These are phyloP conservation scores for Pipistrellus pipistrellus DNA, from an alignment of 2,797 vertebrate genomes.

Conservation along the genomic window DNA sequence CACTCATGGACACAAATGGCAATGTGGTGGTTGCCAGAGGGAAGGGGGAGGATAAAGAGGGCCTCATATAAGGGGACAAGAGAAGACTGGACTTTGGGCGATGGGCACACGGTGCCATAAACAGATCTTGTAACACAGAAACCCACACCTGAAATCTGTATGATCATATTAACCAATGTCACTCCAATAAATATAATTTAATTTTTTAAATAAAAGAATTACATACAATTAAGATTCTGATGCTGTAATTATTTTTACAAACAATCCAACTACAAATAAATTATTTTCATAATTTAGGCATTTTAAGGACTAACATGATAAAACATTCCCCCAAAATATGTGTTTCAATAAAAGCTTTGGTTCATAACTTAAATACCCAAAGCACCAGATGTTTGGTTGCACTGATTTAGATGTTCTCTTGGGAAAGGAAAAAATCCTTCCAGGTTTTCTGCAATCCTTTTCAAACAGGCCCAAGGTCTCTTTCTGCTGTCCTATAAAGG, in stretches of 20 bases:
- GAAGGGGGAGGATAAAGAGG: no score
- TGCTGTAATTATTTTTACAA: neutral
- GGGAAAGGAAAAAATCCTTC: neutral
- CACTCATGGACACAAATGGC: no score
- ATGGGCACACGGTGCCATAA: no score
- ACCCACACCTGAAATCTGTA: no score
- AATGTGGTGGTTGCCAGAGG: no score
- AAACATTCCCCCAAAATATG: neutral
- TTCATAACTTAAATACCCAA: neutral
- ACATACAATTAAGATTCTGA: neutral
- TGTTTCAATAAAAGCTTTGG: neutral
- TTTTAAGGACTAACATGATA: conserved; percentile 41
- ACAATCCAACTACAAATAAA: neutral
- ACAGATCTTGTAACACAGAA: no score
- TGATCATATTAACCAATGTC: no score
- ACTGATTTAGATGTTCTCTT: neutral
- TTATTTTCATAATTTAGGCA: conserved; percentile 5
- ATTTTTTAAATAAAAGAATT: neutral
- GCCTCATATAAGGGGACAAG: no score
- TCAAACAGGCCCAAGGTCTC: neutral
- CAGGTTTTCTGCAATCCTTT: neutral
- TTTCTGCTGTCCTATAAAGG: neutral
- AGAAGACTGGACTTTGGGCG: no score
- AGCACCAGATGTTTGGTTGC: neutral
- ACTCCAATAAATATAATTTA: no score